These are phyloP conservation scores for Hemicentrotus pulcherrimus DNA, from an alignment of 35 echinoderm and acorn worm genomes.

Conservation along the genomic window DNA sequence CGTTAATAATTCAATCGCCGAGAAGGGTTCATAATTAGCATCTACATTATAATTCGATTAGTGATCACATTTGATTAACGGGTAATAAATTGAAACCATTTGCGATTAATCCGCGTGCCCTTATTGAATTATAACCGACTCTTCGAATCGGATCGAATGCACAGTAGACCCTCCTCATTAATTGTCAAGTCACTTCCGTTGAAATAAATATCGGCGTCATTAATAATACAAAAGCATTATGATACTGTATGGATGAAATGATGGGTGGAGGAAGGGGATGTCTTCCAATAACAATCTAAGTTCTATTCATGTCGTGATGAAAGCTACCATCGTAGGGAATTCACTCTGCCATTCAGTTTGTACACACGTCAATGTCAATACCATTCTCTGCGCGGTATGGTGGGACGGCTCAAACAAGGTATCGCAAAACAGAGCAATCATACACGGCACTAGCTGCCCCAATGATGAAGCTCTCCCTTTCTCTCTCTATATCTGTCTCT, in stretches of 20 bases:
- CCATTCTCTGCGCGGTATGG: background rate
- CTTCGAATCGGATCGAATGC: background rate
- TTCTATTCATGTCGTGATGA: background rate
- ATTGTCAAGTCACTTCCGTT: no score
- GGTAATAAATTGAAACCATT: slow-evolving; percentile 19
- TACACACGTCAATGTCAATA: slow-evolving; percentile 30
- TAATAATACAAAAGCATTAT: background rate
- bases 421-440: background rate
- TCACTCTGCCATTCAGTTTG: background rate
- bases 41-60: slow-evolving; percentile 3
- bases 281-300: background rate
- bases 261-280: background rate
- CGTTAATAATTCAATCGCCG: background rate
- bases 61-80: slow-evolving; percentile 1
- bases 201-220: background rate
- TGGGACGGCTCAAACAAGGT: background rate
- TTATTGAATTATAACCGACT: background rate
- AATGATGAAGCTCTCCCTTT: background rate
- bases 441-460: background rate
- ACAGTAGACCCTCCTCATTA: background rate
- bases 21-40: background rate
- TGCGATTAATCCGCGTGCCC: background rate
- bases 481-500: no score
- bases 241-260: background rate
- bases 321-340: background rate